Conservation (phyloP, 2,113 vertebrate species). For the Spermophilus dauricus region DNA sequence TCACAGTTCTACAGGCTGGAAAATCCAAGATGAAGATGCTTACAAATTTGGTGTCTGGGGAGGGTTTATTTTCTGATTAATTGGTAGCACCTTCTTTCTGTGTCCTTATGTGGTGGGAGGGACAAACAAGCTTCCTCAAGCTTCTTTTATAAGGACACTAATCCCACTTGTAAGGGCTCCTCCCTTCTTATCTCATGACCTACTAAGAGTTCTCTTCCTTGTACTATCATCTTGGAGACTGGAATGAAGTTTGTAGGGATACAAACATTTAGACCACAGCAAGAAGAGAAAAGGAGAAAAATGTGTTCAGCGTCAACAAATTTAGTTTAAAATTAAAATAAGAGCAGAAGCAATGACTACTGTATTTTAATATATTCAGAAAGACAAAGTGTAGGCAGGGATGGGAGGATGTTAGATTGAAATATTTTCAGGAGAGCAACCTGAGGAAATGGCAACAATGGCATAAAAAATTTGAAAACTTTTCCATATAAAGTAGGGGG, state of each 20-base stretch:
- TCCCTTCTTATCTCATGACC: background rate
- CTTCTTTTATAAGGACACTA: background rate
- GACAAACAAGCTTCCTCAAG: background rate
- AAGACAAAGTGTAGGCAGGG: background rate
- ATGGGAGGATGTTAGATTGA: background rate
- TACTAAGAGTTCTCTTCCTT: background rate
- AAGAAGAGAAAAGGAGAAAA: background rate
- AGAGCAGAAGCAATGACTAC: background rate
- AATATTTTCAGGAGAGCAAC: background rate
- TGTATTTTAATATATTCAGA: background rate
- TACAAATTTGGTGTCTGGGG: background rate
- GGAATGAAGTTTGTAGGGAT: background rate
- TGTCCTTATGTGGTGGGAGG: background rate
- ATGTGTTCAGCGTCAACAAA: background rate
- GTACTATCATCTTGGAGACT: background rate
- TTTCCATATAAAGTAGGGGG: background rate
- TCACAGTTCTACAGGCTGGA: background rate
- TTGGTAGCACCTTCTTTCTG: background rate
- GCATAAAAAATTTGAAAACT: background rate
- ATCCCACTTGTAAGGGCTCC: background rate
- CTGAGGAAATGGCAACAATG: background rate
- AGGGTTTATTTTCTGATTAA: background rate
- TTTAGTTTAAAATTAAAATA: slow-evolving; percentile 23
- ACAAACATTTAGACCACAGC: background rate
- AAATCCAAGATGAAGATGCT: background rate